These are phyloP conservation scores for Tubulanus polymorphus DNA, from an alignment of 2,888 invertebrate species.

Conservation along the genomic window DNA sequence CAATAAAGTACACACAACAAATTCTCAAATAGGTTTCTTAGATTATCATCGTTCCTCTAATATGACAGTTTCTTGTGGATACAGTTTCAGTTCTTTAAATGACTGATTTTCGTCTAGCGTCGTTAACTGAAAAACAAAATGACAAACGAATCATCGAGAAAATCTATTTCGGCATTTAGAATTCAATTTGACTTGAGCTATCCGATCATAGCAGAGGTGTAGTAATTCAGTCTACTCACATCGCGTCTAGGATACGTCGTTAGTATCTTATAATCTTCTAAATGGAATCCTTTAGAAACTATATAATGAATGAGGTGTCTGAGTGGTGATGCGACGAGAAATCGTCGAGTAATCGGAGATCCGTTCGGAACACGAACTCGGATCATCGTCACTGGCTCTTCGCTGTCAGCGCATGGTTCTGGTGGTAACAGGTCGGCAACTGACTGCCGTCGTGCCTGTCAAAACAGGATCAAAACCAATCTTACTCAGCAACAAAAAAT, in stretches of 20 bases:
- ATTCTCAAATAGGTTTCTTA: no score
- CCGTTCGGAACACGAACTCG: slow-evolving; percentile 79
- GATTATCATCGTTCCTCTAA: slow-evolving; percentile 82
- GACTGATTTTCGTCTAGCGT: slow-evolving; percentile 71
- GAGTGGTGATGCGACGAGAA: slow-evolving; percentile 59
- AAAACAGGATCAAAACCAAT: background rate
- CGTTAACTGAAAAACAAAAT: slow-evolving; percentile 65
- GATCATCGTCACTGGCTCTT: slow-evolving; percentile 53
- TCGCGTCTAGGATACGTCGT: slow-evolving; percentile 93
- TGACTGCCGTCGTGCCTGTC: slow-evolving; percentile 50
- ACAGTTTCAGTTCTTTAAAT: slow-evolving; percentile 77
- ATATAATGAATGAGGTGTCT: slow-evolving; percentile 81
- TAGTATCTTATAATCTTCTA: slow-evolving; percentile 84
- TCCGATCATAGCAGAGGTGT: background rate
- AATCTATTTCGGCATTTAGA: no score
- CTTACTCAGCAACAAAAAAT: no score
- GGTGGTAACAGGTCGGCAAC: slow-evolving; percentile 50
- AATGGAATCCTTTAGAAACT: slow-evolving; percentile 81
- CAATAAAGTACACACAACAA: no score
- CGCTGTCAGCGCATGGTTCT: slow-evolving; percentile 49
- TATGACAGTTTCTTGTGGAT: slow-evolving; percentile 90
- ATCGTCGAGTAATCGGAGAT: slow-evolving; percentile 72
- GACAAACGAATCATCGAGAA: slow-evolving; percentile 15
- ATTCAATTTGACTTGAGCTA: no score
- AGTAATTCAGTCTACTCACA: slow-evolving; percentile 62